Base-by-base conservation (phyloP, 37 sponge, comb jelly and placozoan genomes). In the Geodia barretti region DNA sequence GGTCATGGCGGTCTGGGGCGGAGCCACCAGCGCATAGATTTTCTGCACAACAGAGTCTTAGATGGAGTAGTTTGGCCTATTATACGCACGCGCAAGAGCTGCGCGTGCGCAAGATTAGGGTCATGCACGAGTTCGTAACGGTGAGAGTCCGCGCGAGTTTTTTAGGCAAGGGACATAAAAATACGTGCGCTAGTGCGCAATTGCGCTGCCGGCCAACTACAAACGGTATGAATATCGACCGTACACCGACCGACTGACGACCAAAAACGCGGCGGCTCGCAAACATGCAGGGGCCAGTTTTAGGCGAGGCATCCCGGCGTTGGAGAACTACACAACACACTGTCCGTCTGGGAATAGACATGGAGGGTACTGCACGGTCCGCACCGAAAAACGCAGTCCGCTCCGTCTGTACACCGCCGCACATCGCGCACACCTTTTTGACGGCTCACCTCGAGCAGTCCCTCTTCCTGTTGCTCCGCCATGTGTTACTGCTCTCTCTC, bases 21-120 rank as follows among this genome's bases (percentile, higher is more conserved):
- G 94, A 31, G 87, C 84, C 36, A 90, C 83, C n/a, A 93, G 41
- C 1, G 87, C 74, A 32, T 54, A 75, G 36, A 93, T 93, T 93
- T 89, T 89, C 94, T 93, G 73, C 29, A 64, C 59, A 47, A 7
- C 60, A 85, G 42, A 79, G 39, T 62, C 28, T 31, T n/a, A n/a
- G 28, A 78, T 14, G 32, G 65, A 78, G 37, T 61, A 68, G 26
- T n/a, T n/a, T n/a, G n/a, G n/a, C n/a, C n/a, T n/a, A n/a, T n/a
- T n/a, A n/a, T n/a, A n/a, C n/a, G n/a, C n/a, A n/a, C n/a, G n/a
- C n/a, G n/a, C n/a, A n/a, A n/a, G n/a, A n/a, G n/a, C n/a, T n/a
- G n/a, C n/a, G n/a, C n/a, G n/a, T n/a, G n/a, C n/a, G n/a, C n/a
- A n/a, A n/a, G n/a, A n/a, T n/a, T n/a, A n/a, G n/a, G n/a, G n/a